Evolutionary conservation across 2,797 vertebrate genomes (phyloP).

Genomic region (Enteromius thamalakanensis): DNA sequence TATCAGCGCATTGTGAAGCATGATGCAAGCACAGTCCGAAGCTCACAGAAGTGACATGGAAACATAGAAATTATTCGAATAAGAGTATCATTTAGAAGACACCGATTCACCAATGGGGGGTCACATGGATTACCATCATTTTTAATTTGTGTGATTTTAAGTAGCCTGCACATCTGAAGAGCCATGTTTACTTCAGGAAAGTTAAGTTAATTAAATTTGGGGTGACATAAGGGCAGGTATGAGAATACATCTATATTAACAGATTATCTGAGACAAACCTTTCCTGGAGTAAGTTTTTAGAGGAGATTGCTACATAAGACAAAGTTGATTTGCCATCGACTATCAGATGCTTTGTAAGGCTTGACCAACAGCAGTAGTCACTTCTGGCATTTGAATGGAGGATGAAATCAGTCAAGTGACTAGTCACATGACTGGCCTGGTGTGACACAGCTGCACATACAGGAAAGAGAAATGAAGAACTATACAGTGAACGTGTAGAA

Average conservation of each 20-base stretch:
- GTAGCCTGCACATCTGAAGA: neutral
- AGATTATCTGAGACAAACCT: neutral
- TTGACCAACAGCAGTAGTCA: neutral
- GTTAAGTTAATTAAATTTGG: too few species aligned
- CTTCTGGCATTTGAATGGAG: neutral
- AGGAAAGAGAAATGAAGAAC: constrained; percentile 26
- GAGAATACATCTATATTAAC: neutral
- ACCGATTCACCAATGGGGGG: neutral
- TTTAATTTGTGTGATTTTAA: neutral
- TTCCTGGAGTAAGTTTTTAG: neutral
- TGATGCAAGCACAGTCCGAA: neutral
- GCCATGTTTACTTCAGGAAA: neutral
- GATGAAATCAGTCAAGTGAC: neutral
- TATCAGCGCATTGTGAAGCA: neutral
- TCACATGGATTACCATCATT: neutral
- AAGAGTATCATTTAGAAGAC: neutral
- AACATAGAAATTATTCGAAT: neutral
- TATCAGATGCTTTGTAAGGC: neutral
- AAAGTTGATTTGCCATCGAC: neutral
- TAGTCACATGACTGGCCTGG: constrained; percentile 21
- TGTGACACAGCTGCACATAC: constrained; percentile 39
- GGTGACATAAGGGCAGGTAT: neutral
- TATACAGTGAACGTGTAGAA: constrained; percentile 20
- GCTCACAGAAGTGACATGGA: neutral
- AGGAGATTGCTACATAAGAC: neutral